These are phyloP conservation scores for Tinea semifulvella DNA, from an alignment of 2,888 invertebrate species.

Conservation along the genomic window DNA sequence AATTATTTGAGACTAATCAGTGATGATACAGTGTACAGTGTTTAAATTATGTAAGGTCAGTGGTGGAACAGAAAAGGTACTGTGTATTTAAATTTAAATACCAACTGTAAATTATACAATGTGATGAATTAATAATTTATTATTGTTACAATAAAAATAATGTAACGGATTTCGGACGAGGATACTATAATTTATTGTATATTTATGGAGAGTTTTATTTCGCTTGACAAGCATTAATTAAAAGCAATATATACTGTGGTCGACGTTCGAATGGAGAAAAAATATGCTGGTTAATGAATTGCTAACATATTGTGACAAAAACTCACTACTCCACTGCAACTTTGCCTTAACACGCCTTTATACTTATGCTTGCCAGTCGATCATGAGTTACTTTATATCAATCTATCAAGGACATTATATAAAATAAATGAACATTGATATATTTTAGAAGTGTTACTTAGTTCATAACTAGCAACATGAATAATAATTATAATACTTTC, in stretches of 20 bases:
- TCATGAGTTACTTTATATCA: not conserved
- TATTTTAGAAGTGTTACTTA: constrained; percentile 11
- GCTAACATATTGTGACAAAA: no score
- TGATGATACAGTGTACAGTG: constrained; percentile 34
- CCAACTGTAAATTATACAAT: constrained; percentile 49
- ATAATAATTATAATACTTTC: constrained; percentile 34
- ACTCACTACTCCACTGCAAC: no score
- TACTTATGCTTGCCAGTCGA: not conserved
- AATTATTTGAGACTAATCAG: constrained; percentile 72
- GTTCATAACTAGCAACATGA: constrained; percentile 9
- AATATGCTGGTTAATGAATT: no score
- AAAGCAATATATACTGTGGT: no score
- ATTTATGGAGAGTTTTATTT: constrained; percentile 49
- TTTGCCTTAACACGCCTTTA: not conserved
- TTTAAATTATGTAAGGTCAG: constrained; percentile 28
- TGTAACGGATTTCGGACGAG: constrained; percentile 22
- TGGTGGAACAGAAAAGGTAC: not conserved
- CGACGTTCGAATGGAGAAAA: no score
- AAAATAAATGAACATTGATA: constrained; percentile 1
- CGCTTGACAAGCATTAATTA: not conserved
- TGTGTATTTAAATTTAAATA: no score
- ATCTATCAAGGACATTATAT: not conserved
- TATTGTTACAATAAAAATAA: constrained; percentile 25
- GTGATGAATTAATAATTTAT: constrained; percentile 51
- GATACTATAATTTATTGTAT: constrained; percentile 43